Percentiles rank a stretch among this genome's conserved stretches.
Conservation (phyloP, 2,888 invertebrate species). For the Rhogogaster chlorosoma region DNA sequence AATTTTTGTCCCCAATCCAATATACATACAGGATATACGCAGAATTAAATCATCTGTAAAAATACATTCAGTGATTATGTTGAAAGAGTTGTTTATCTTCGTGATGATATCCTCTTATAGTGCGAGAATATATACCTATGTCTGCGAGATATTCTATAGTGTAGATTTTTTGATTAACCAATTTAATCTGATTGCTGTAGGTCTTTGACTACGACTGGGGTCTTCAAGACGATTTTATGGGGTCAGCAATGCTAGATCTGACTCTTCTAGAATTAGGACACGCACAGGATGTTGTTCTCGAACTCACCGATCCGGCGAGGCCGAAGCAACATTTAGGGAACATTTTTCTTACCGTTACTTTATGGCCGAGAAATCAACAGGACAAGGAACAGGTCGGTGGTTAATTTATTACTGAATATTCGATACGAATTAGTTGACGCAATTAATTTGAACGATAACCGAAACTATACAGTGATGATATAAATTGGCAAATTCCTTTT, state of each 20-base stretch:
- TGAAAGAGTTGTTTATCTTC: background rate
- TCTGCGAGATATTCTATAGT: background rate
- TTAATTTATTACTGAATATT: background rate
- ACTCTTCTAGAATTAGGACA: constrained; percentile 89
- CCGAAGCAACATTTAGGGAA: constrained; percentile 89
- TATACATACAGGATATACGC: too few species aligned
- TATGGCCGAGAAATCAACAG: constrained; percentile 96
- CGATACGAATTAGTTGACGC: background rate
- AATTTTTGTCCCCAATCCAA: too few species aligned
- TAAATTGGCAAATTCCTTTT: too few species aligned
- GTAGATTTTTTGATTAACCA: constrained; percentile 7
- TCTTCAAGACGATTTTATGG: constrained; percentile 98
- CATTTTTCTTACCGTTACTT: constrained; percentile 88
- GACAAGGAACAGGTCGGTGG: constrained; percentile 94
- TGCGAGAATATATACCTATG: background rate
- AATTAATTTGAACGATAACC: background rate
- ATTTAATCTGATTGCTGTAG: constrained; percentile 76
- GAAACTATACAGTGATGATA: background rate
- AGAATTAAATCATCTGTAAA: background rate
- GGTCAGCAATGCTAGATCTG: constrained; percentile 91
- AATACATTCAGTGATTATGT: background rate
- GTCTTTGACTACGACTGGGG: constrained; percentile 99
- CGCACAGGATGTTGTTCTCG: constrained; percentile 88
- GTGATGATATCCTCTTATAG: background rate
- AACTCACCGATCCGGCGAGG: constrained; percentile 88